These are phyloP conservation scores for Uloborus plumipes DNA, from an alignment of 2,888 invertebrate species.

Conservation along the genomic window DNA sequence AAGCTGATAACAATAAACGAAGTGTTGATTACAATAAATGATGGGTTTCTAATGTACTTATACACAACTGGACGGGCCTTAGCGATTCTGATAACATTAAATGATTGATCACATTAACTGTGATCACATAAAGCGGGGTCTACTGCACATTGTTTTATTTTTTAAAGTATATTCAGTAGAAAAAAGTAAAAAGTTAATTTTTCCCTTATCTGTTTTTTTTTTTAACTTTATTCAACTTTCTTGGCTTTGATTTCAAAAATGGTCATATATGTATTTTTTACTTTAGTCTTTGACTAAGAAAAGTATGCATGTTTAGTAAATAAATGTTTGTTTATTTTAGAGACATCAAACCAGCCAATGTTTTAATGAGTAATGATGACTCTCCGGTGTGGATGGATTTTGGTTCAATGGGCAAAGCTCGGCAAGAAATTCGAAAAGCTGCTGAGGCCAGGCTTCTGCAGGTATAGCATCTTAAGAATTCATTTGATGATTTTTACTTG, in stretches of 20 bases:
- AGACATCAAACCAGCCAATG: conserved; percentile 88
- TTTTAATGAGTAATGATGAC: conserved; percentile 80
- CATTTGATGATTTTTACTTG: background rate
- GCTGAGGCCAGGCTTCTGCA: conserved; percentile 71
- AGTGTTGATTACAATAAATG: too few relatives aligned
- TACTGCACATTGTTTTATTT: background rate
- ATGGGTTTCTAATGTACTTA: too few relatives aligned
- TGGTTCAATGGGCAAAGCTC: conserved; percentile 75
- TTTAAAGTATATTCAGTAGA: background rate
- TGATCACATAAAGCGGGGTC: too few relatives aligned
- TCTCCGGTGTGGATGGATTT: conserved; percentile 87
- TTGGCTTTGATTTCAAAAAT: background rate
- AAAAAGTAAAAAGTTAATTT: too few relatives aligned
- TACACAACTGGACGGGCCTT: too few relatives aligned
- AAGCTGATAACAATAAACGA: too few relatives aligned
- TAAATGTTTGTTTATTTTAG: conserved; percentile 71
- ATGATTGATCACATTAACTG: too few relatives aligned
- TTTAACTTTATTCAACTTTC: background rate
- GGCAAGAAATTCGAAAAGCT: conserved; percentile 70
- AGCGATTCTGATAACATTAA: too few relatives aligned
- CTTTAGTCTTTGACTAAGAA: background rate
- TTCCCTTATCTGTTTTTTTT: too few relatives aligned
- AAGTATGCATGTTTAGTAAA: background rate
- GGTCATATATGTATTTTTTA: background rate
- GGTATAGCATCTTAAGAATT: conserved; percentile 66